Evolutionary conservation across 2,113 vertebrate genomes (phyloP).

Genomic region (Oncorhynchus nerka): DNA sequence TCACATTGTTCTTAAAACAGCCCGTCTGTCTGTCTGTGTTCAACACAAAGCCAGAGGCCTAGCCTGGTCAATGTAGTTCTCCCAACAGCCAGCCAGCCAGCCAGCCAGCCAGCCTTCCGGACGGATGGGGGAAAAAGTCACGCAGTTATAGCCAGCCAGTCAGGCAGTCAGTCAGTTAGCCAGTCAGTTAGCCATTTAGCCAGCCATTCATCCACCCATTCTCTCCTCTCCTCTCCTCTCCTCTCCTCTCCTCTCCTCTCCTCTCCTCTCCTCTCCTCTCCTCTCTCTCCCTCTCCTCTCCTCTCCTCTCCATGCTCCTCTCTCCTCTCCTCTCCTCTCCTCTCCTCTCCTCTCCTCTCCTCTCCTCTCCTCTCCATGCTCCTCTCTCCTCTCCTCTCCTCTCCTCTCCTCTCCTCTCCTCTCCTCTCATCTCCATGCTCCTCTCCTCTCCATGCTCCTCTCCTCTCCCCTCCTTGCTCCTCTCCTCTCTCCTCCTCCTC

Average conservation of each 20-base stretch:
- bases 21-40: neutral
- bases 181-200: neutral
- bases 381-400: neutral
- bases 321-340: too few relatives aligned
- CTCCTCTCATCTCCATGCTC: neutral
- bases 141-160: too few relatives aligned
- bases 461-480: too few relatives aligned
- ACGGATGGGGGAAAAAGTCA: neutral
- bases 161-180: neutral
- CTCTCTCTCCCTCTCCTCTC: neutral
- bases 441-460: too few relatives aligned
- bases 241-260: too few relatives aligned
- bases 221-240: neutral
- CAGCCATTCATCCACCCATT: too few relatives aligned
- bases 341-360: too few relatives aligned
- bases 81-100: neutral
- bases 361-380: too few relatives aligned
- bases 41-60: neutral
- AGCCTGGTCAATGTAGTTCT: neutral
- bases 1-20: constrained; percentile 15
- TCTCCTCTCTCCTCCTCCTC: too few relatives aligned
- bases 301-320: too few relatives aligned
- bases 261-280: too few relatives aligned
- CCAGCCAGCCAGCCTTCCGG: neutral
- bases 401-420: neutral